Base-by-base conservation (phyloP, 1,140 invertebrate species). In the Linepithema humile region DNA sequence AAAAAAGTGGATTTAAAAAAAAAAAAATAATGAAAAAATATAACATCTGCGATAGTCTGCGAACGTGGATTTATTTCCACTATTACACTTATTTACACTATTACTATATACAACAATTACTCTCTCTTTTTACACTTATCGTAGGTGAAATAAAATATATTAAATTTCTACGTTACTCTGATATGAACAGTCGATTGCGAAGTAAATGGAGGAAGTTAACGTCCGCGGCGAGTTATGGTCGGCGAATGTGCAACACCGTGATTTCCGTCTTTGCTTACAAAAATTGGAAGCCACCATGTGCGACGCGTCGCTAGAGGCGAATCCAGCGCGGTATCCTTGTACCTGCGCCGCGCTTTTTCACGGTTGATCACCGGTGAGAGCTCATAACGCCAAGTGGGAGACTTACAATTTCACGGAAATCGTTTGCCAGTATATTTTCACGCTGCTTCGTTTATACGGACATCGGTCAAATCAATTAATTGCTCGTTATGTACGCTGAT, bases 201-300 rank as follows among this genome's bases (percentile, higher is more conserved):
- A 43, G 48, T 26, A 70, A 75, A 86, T 87, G 29, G 78, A 70
- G 85, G 78, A 86, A 87, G 85, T 83, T 75, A 60, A 69, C 29
- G 60, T 69, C 50, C 78, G 26, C 43, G 78, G n/a, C n/a, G 43
- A 74, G 82, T 57, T 85, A 48, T 53, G 69, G 64, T 86, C 50
- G 35, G 45, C 74, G 32, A 80, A 80, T 60, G 53, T 80, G 48
- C 53, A 55, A 32, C 48, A 62, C 15, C 69, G 57, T 45, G 55
- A 86, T 83, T 86, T 72, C 64, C 40, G 77, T 86, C 43, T 82
- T 15, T 50, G 32, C 23, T 65, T 59, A 40, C 45, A 82, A 55
- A 83, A 83, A 70, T 87, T 50, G 40, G 48, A 20, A 50, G 70
- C 72, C 23, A 15, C 45, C 78, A 59, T 59, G 48, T 60, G 62